Base-by-base conservation (phyloP, 2,888 invertebrate species). In the Philopedon plagiatum region DNA sequence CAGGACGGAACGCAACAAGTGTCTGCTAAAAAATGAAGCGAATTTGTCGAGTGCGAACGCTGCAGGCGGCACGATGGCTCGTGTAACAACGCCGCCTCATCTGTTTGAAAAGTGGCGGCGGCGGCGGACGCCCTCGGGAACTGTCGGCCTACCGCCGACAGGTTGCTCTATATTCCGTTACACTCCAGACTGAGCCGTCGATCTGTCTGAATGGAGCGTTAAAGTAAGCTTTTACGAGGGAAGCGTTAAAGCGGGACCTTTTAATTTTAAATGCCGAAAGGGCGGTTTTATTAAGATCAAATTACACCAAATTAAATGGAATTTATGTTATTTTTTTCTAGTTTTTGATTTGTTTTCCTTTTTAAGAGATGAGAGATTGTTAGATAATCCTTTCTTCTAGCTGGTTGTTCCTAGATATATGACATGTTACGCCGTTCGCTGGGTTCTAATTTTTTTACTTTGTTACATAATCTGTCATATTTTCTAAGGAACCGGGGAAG, bases 91-190 rank as follows among this genome's bases (percentile, higher is more conserved):
- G 44, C 41, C 60, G 60, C 44, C 44, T 60, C 41, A 60, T 60
- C 60, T 60, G 41, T 39, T 26, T 41, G 26, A 9, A 37, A n/a
- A 51, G 49, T 34, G 62, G 29, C 37, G 62, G 44, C 46, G 18
- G 46, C 23, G 62, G 26, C n/a, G 70, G 57, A 57, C 70, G 70
- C 63, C 63, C 70, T 70, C 70, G 70, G 63, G 70, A 41, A 39
- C 60, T 37, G 63, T 63, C 63, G 68, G 46, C 9, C 26, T n/a
- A 54, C 41, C 54, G 68, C 64, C 64, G 64, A 63, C 70, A 63
- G 58, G 63, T 63, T 58, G 70, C 63, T 63, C 62, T 56, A 70
- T 57, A 56, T 70, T 70, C 56, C 37, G 46, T 26, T 57, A 23
- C 29, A 56, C 44, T 29, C 39, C 37, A 41, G 60, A 49, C 60